phyloP scores from a whole-genome alignment of 2,888 invertebrate species.

The Patella caerulea region DNA sequence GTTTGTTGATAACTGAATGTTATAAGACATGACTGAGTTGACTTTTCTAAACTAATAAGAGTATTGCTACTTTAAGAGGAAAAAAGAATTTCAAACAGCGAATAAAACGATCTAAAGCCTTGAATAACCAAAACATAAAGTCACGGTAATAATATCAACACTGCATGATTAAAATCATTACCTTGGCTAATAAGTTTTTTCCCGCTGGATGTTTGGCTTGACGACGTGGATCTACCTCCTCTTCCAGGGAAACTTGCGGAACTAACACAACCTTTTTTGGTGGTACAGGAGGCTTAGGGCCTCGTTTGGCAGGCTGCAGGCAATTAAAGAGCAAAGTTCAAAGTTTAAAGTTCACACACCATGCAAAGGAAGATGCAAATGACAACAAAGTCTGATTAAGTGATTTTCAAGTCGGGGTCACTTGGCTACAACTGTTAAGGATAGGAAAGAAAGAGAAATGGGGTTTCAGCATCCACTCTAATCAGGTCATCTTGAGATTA shows the following conservation, averaged over 20 bases:
- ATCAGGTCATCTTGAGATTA: no score
- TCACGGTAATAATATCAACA: not conserved
- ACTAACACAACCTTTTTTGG: constrained; percentile 48
- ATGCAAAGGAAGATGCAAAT: not conserved
- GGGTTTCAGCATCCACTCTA: no score
- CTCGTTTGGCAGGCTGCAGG: constrained; percentile 45
- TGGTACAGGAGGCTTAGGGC: constrained; percentile 46
- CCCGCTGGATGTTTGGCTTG: constrained; percentile 27
- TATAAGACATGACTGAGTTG: no score
- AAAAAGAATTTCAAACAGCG: not conserved
- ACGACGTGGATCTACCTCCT: constrained; percentile 22
- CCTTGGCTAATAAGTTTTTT: constrained; percentile 11
- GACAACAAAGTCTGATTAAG: no score
- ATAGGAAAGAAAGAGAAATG: no score
- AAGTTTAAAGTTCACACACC: constrained; percentile 13
- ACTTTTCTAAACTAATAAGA: no score
- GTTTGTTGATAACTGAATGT: no score
- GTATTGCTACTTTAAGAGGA: no score
- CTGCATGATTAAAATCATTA: constrained; percentile 9
- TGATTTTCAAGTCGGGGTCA: no score
- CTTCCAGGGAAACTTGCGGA: constrained; percentile 28
- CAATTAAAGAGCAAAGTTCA: constrained; percentile 26
- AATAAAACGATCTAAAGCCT: not conserved
- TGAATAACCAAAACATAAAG: not conserved
- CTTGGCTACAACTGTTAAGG: no score